phyloP scores from a whole-genome alignment of 2,797 vertebrate genomes.

The Siniperca scherzeri region DNA sequence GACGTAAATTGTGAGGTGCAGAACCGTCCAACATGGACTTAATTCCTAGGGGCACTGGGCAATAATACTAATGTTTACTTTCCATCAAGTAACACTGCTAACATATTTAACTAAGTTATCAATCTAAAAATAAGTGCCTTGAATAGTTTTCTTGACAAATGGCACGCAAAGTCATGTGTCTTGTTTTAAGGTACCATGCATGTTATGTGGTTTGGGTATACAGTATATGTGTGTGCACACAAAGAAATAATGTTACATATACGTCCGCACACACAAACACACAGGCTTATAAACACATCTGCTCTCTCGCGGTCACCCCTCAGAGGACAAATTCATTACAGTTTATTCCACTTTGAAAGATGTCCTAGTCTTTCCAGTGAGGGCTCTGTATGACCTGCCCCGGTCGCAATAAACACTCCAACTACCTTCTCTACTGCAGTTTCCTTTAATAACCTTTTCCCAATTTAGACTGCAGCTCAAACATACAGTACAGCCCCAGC shows the following conservation, averaged over 20 bases:
- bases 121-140: background rate
- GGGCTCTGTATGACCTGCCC: conserved; percentile 42
- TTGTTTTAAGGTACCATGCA: background rate
- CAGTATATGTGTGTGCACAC: background rate
- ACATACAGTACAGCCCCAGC: background rate
- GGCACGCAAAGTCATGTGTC: background rate
- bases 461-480: conserved; percentile 41
- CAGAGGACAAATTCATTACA: conserved; percentile 63
- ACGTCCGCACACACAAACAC: background rate
- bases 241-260: background rate
- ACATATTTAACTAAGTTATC: background rate
- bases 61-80: background rate
- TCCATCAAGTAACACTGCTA: background rate
- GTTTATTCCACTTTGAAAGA: conserved; percentile 62
- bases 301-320: conserved; percentile 40
- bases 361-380: conserved; percentile 34
- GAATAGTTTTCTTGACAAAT: background rate
- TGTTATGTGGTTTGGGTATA: background rate
- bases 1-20: background rate
- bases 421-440: conserved; percentile 17
- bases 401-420: conserved; percentile 52
- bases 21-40: background rate
- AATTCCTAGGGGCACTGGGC: background rate
- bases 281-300: conserved; percentile 29
- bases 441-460: conserved; percentile 56